Percentiles rank a stretch among this genome's conserved stretches.
These are phyloP conservation scores for Zygaena filipendulae DNA, from an alignment of 2,888 invertebrate species.

Conservation along the genomic window DNA sequence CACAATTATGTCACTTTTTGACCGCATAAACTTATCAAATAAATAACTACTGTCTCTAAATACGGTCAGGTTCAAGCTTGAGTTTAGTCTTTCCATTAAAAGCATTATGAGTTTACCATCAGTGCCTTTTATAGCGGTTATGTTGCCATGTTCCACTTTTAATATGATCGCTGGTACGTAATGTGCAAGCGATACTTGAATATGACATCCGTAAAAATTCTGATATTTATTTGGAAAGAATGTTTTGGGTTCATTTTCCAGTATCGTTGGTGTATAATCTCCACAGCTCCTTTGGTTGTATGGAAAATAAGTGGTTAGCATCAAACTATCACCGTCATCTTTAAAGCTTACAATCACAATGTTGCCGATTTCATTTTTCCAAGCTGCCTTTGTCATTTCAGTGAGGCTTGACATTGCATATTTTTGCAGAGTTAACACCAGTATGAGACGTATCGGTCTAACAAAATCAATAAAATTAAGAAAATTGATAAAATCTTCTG, in stretches of 20 bases:
- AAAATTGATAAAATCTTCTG: conserved; percentile 25
- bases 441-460: conserved; percentile 25
- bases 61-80: too few species aligned
- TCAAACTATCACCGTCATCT: conserved; percentile 15
- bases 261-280: conserved; percentile 23
- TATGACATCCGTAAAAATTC: conserved; percentile 35
- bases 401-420: conserved; percentile 13
- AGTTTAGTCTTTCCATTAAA: conserved; percentile 25
- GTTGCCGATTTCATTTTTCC: conserved; percentile 31
- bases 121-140: conserved; percentile 24
- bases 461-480: conserved; percentile 22
- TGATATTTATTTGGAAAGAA: conserved; percentile 31
- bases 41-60: too few species aligned
- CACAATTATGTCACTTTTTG: conserved; percentile 30
- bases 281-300: conserved; percentile 26
- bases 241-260: conserved; percentile 16
- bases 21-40: too few species aligned
- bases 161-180: conserved; percentile 23
- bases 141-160: conserved; percentile 19
- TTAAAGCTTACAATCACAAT: conserved; percentile 27
- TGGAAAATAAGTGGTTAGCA: conserved; percentile 31
- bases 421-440: conserved; percentile 21
- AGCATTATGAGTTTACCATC: conserved; percentile 25
- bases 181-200: conserved; percentile 22
- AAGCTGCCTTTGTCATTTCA: conserved; percentile 25